Base-by-base conservation (phyloP, 2,113 vertebrate species). In the Hiodon alosoides region DNA sequence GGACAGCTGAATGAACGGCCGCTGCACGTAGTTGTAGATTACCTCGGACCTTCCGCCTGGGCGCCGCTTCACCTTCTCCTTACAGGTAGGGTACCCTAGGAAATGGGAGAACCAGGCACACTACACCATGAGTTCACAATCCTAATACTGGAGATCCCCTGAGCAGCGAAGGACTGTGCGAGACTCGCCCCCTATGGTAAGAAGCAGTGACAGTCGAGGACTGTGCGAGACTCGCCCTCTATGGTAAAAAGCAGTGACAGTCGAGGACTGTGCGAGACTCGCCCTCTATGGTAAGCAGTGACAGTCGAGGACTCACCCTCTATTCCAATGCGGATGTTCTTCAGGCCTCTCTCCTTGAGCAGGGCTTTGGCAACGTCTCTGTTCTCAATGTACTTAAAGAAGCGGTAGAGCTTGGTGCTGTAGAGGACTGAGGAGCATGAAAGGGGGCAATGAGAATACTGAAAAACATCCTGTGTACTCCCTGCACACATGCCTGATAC, bases 311-410 rank as follows among this genome's bases (percentile, higher is more conserved):
- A 7, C 79, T 80, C 73, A 92, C 93, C 93, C 88, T 94, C 93
- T 0, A 94, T 94, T 61, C 93, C 93, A 65, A 94, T 94, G 60
- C 92, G 90, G 57, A 94, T 94, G 70, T 94, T 94, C 80, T 94
- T 94, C 76, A 94, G 84, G 53, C 93, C 92, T 31, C 91, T 83
- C 2, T 93, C 92, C 85, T 93, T 94, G 13, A 94, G 69, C 14
- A 94, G 90, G 0, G 90, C 88, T 75, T 94, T 94, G 54, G 92
- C 93, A 31, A 94, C 91, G 0, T 93, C 93, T 0, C 93, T 77
- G 79, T 94, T 94, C 83, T 94, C 93, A 0, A 94, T 94, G 67
- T 94, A 94, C 79, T 94, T 94, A 86, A 94, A 94, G 82, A 94
- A 94, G 81, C 91, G 90, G 85, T 93, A 94, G 60, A 94, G 90